Evolutionary conservation across 2,888 invertebrate genomes (phyloP), one percentile per base, ranked within the genome.

Genomic region (Esperia sulphurella): DNA sequence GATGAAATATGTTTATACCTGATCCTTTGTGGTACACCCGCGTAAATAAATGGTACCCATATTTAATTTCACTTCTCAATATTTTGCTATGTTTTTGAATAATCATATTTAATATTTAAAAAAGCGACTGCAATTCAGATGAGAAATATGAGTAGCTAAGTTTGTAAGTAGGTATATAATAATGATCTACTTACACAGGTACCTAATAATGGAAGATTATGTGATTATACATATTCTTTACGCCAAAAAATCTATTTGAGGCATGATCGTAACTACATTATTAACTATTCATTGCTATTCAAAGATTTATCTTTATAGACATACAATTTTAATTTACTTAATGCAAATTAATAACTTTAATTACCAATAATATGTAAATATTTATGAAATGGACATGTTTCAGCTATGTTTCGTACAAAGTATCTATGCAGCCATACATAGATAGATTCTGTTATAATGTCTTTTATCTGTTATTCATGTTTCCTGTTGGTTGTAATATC

Each of bases 381-480:
- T 21, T 21, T 21, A 69, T 65, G 51, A 60, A 61, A 60, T 58
- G 58, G 67, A 64, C 58, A 58, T 41, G 38, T 59, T 73, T 72
- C 61, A 50, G 43, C 54, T 56, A 55, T 45, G 21, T 14, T 13
- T 51, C 54, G 42, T 55, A 49, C 9, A 51, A 59, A 59, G 57
- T 54, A 58, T 60, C 59, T 67, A 57, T 57, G 79, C 81, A 81
- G 81, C 81, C 81, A 81, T 79, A 79, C 81, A 68, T 57, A 67
- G 58, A 61, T 53, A 59, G 9, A 40, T 14, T 30, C n/a, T 43
- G 2, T 10, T 30, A 14, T 43, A 3, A 14, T 40, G 43, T 14
- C 12, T 37, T 12, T 10, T 37, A 12, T 37, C 1, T 8, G n/a
- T n/a, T n/a, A n/a, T n/a, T n/a, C n/a, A n/a, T n/a, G n/a, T n/a